Conservation (phyloP, 1,140 invertebrate genomes). For the Drosophila micromelanica region DNA sequence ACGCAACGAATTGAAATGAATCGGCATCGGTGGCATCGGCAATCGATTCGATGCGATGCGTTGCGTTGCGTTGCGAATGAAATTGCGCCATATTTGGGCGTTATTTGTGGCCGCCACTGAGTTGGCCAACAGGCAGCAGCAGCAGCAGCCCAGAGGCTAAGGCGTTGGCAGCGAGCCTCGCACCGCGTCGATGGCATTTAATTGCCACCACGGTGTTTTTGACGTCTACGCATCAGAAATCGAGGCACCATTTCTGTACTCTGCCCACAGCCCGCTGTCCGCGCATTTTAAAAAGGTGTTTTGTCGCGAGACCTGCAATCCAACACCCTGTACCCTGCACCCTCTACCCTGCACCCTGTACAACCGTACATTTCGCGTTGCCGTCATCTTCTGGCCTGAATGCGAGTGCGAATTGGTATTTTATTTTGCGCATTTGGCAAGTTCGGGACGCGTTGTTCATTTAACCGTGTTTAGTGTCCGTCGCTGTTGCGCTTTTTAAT, state of each 20-base stretch:
- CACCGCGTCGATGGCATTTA: slow-evolving; percentile 60
- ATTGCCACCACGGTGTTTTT: slow-evolving; percentile 74
- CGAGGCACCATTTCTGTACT: slow-evolving; percentile 6
- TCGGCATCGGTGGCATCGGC: slow-evolving; percentile 58
- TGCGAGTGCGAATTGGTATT: slow-evolving; percentile 80
- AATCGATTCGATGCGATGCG: slow-evolving; percentile 77
- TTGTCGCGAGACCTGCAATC: slow-evolving; percentile 47
- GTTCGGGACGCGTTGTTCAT: slow-evolving; percentile 70
- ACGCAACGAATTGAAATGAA: slow-evolving; percentile 75
- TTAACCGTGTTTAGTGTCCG: slow-evolving; percentile 76
- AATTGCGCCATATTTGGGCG: slow-evolving; percentile 82
- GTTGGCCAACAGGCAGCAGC: slow-evolving; percentile 23
- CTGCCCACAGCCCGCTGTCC: neutral
- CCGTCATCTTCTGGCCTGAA: neutral
- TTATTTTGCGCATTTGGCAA: slow-evolving; percentile 79
- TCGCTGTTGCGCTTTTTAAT: slow-evolving; percentile 70
- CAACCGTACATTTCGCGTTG: neutral
- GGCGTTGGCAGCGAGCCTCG: slow-evolving; percentile 67
- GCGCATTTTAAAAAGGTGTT: slow-evolving; percentile 62
- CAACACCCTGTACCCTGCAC: neutral
- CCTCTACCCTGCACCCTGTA: neutral
- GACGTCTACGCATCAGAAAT: slow-evolving; percentile 64
- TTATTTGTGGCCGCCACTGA: slow-evolving; percentile 66
- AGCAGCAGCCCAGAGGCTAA: slow-evolving; percentile 31
- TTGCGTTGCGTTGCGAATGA: slow-evolving; percentile 73